A percentile compares a stretch with the other conserved stretches of the same genome.
These are phyloP conservation scores for Pangasianodon gigas DNA, from an alignment of 2,113 vertebrate genomes.

Conservation along the genomic window DNA sequence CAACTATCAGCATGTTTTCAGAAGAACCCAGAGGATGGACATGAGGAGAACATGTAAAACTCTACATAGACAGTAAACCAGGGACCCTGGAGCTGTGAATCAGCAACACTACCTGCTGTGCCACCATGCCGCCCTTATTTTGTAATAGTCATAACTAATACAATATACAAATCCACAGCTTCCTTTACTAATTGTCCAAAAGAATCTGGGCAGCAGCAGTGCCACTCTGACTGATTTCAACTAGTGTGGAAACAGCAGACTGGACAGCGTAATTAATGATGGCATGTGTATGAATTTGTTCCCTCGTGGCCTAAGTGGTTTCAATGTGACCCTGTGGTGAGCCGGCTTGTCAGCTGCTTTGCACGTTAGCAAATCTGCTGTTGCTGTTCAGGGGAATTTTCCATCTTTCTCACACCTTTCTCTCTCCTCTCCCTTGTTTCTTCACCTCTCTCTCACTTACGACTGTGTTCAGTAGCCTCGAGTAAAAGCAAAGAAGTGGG, in stretches of 20 bases:
- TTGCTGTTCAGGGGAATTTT: constrained; percentile 60
- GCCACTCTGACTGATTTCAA: constrained; percentile 40
- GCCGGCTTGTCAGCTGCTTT: constrained; percentile 54
- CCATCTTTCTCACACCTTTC: constrained; percentile 65
- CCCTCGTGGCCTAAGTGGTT: constrained; percentile 56
- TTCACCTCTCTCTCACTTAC: constrained; percentile 10
- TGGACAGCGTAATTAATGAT: constrained; percentile 49
- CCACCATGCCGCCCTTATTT: not conserved
- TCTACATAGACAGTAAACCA: not conserved
- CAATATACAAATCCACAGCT: constrained; percentile 15
- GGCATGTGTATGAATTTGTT: constrained; percentile 48
- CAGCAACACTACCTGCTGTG: not conserved
- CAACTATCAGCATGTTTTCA: not conserved
- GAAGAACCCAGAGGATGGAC: not conserved
- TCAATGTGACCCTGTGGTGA: constrained; percentile 53
- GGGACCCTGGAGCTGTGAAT: not conserved
- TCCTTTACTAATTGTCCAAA: constrained; percentile 16
- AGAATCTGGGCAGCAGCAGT: constrained; percentile 21
- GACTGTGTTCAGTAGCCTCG: constrained; percentile 15
- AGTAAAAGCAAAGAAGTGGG: constrained; percentile 24
- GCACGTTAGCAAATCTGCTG: constrained; percentile 67
- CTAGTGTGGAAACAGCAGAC: constrained; percentile 28
- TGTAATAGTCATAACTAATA: not conserved
- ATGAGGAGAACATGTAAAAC: not conserved
- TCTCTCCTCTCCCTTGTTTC: constrained; percentile 22